Conservation (phyloP, 92 coral and sea anemone genomes). For the Porites divaricata region DNA sequence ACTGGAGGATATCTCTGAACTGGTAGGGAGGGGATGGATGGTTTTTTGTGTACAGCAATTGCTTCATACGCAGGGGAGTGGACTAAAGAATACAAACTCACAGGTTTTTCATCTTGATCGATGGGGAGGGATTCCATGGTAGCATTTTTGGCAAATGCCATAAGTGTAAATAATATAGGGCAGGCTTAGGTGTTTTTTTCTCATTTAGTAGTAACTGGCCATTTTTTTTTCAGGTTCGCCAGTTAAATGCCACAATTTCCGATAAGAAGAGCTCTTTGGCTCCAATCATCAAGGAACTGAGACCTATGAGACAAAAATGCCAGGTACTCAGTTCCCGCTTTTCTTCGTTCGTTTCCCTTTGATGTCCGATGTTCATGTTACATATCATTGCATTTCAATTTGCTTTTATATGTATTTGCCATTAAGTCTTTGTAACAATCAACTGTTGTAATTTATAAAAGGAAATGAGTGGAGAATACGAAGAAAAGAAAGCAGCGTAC, state of each 20-base stretch:
- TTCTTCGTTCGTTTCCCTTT: not conserved
- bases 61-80: not conserved
- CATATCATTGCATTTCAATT: not conserved
- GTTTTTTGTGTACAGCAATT: not conserved
- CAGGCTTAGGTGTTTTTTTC: no score
- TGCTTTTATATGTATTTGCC: not conserved
- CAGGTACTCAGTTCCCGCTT: constrained; percentile 61
- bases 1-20: constrained; percentile 93
- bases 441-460: constrained; percentile 17
- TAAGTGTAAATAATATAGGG: no score
- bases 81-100: not conserved
- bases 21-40: constrained; percentile 64
- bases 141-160: not conserved
- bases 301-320: constrained; percentile 98
- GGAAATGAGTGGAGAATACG: constrained; percentile 93
- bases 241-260: constrained; percentile 86
- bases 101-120: not conserved
- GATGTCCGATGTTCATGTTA: no score
- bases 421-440: not conserved
- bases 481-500: constrained; percentile 89
- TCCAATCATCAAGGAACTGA: constrained; percentile 93
- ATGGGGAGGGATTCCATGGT: not conserved
- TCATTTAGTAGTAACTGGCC: no score
- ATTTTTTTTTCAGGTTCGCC: constrained; percentile 65
- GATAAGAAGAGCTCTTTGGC: constrained; percentile 97